A percentile compares a stretch with the other conserved stretches of the same genome.
These are phyloP conservation scores for Synergus itoensis DNA, from an alignment of 2,888 invertebrate species.

Conservation along the genomic window DNA sequence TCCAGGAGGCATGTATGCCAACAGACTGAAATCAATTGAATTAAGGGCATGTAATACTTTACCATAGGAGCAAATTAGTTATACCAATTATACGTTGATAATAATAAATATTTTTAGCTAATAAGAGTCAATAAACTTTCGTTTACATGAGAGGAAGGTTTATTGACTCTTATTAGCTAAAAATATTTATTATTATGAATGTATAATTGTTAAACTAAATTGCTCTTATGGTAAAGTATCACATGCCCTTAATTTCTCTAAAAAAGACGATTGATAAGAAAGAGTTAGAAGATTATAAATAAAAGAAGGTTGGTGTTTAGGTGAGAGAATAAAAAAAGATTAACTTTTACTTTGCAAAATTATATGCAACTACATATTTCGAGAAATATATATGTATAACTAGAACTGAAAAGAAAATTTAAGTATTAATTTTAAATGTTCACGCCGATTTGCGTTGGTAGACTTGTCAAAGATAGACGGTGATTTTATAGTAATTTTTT, in stretches of 20 bases:
- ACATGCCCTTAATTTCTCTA: neutral
- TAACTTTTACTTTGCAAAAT: neutral
- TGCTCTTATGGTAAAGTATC: too few relatives aligned
- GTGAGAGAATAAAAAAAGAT: too few relatives aligned
- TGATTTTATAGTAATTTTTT: too few relatives aligned
- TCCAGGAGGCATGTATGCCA: neutral
- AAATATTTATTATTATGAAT: too few relatives aligned
- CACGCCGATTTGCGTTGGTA: conserved; percentile 8
- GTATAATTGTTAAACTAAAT: too few relatives aligned
- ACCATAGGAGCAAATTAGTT: too few relatives aligned
- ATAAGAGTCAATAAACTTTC: too few relatives aligned
- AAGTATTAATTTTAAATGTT: neutral
- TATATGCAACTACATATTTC: neutral
- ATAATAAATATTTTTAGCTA: too few relatives aligned
- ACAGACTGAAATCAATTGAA: neutral
- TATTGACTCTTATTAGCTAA: too few relatives aligned
- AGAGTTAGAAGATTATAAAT: neutral
- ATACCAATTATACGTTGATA: too few relatives aligned
- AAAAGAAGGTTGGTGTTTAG: neutral
- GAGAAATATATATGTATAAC: neutral
- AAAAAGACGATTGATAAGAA: neutral
- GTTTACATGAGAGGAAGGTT: too few relatives aligned
- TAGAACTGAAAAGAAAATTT: neutral
- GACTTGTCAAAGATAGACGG: neutral
- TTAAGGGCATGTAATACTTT: too few relatives aligned